A percentile compares a stretch with the other conserved stretches of the same genome.
These are phyloP conservation scores for Pomacea maculata DNA, from an alignment of 1,140 invertebrate genomes.

Conservation along the genomic window DNA sequence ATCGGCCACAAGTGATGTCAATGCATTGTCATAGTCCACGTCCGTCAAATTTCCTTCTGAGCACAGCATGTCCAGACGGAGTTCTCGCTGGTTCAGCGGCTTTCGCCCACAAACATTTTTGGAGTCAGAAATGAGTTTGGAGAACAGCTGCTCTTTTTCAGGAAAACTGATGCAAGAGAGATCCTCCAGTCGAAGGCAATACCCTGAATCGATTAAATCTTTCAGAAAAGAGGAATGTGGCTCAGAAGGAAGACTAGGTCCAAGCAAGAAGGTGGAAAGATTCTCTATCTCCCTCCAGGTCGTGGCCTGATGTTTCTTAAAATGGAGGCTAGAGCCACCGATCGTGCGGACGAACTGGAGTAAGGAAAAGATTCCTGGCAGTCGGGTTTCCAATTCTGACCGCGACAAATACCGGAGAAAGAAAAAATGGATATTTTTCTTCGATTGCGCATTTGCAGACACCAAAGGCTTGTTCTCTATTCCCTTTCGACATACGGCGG, in stretches of 20 bases:
- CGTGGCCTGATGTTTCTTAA: constrained; percentile 14
- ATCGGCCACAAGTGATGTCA: constrained; percentile 6
- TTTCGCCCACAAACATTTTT: background rate
- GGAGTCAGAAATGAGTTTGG: background rate
- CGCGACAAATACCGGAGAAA: constrained; percentile 11
- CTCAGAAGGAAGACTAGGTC: background rate
- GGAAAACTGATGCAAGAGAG: constrained; percentile 11
- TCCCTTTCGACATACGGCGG: background rate
- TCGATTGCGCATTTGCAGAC: background rate
- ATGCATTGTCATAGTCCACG: background rate
- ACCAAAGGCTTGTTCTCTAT: no score
- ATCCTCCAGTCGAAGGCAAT: constrained; percentile 15
- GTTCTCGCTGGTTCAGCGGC: background rate
- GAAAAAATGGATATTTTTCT: constrained; percentile 9
- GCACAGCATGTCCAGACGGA: constrained; percentile 5
- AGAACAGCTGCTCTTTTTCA: background rate
- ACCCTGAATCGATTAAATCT: background rate
- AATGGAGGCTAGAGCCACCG: background rate
- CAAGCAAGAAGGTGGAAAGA: constrained; percentile 5
- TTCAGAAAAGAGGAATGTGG: background rate
- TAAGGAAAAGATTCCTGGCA: constrained; percentile 1
- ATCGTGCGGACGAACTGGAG: background rate
- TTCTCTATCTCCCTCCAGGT: constrained; percentile 3
- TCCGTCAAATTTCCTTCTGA: constrained; percentile 3
- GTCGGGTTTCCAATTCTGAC: constrained; percentile 1